Percentiles rank a stretch among this genome's conserved stretches.
phyloP scores from a whole-genome alignment of 1,140 invertebrate species.

The Parapsyche elsis region DNA sequence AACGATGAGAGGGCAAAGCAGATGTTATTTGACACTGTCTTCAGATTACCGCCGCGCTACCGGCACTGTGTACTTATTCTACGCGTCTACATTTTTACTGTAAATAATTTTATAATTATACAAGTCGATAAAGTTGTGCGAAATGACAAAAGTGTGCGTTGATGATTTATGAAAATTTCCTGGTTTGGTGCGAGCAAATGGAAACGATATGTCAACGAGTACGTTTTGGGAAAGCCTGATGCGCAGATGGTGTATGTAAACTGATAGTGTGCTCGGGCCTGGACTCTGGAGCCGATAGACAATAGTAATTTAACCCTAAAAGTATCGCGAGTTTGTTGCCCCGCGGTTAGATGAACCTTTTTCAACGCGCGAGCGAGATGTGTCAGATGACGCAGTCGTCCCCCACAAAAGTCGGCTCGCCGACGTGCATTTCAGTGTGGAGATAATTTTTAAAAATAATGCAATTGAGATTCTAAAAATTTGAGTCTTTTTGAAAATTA shows the following conservation, averaged over 20 bases:
- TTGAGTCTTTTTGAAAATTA: background rate
- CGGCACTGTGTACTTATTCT: background rate
- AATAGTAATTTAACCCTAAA: constrained; percentile 6
- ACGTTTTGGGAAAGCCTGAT: background rate
- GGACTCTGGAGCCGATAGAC: background rate
- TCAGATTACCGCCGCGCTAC: background rate
- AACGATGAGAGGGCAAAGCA: background rate
- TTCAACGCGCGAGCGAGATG: background rate
- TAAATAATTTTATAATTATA: too few species aligned
- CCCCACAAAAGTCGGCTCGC: background rate
- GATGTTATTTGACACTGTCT: constrained; percentile 6
- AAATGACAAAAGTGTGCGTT: too few species aligned
- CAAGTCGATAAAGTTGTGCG: too few species aligned
- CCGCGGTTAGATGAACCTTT: constrained; percentile 28
- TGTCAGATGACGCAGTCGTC: constrained; percentile 22
- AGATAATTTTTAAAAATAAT: background rate
- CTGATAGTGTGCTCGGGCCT: too few species aligned
- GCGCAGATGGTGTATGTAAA: background rate
- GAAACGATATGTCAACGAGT: background rate
- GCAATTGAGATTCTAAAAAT: background rate
- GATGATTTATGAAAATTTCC: background rate
- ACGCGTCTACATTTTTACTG: background rate
- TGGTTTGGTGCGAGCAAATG: background rate
- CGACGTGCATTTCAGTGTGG: background rate
- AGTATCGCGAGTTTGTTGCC: constrained; percentile 18